These are phyloP conservation scores for Caracal caracal DNA, from an alignment of 2,113 vertebrate species.

Conservation along the genomic window DNA sequence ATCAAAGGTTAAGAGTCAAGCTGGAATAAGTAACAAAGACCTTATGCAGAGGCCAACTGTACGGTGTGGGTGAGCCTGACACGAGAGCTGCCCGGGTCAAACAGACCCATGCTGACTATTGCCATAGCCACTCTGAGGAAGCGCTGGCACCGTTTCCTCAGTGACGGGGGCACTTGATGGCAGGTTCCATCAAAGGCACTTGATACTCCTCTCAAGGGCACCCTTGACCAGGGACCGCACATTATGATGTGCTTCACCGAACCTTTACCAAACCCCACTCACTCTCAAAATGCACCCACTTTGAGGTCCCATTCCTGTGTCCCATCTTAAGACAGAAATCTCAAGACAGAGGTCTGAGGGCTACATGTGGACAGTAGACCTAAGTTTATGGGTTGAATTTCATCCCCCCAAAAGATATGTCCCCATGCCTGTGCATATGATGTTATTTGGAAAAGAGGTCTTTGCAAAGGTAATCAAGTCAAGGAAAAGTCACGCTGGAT, in stretches of 20 bases:
- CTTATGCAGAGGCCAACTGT: background rate
- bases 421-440: background rate
- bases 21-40: background rate
- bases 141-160: background rate
- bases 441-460: background rate
- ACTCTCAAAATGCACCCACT: background rate
- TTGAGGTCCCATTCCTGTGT: background rate
- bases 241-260: background rate
- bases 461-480: background rate
- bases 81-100: rapidly evolving
- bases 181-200: no score
- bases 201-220: background rate
- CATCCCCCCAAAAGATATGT: background rate
- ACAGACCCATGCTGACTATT: background rate
- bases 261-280: background rate
- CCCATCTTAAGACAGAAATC: background rate
- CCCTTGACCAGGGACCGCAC: background rate
- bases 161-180: background rate
- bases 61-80: no score
- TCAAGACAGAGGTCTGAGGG: background rate
- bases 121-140: background rate
- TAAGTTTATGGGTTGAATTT: background rate
- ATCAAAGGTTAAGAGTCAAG: background rate
- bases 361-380: background rate
- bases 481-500: background rate